phyloP scores from a whole-genome alignment of 2,797 vertebrate genomes.

The Eleutherodactylus coqui region DNA sequence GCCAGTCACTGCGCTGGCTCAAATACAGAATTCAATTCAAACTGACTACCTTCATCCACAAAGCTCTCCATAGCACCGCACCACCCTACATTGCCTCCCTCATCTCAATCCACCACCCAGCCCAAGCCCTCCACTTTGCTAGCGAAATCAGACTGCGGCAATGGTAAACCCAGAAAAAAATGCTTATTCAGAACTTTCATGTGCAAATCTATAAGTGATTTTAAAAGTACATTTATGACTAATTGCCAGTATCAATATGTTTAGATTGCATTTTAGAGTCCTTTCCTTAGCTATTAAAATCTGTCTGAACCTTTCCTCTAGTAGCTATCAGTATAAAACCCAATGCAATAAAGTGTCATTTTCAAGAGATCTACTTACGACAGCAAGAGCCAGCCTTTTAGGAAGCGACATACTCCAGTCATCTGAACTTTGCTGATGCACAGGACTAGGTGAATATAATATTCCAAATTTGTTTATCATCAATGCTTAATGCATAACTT shows the following conservation, averaged over 20 bases:
- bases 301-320: not conserved
- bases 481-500: constrained; percentile 56
- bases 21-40: too few relatives aligned
- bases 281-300: too few relatives aligned
- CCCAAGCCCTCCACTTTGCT: too few relatives aligned
- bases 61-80: too few relatives aligned
- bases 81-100: too few relatives aligned
- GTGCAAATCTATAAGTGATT: not conserved
- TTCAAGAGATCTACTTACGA: not conserved
- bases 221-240: not conserved
- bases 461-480: constrained; percentile 21
- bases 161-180: not conserved
- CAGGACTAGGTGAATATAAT: not conserved
- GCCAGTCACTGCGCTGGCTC: too few relatives aligned
- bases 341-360: not conserved
- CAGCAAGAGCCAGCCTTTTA: not conserved
- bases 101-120: too few relatives aligned
- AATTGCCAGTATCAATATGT: not conserved
- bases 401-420: not conserved
- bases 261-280: not conserved
- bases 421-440: not conserved
- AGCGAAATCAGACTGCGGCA: too few relatives aligned
- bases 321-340: not conserved
- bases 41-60: too few relatives aligned
- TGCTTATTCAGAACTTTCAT: not conserved